Percentiles rank a stretch among this genome's conserved stretches.
Conservation (phyloP, 2,888 invertebrate species). For the Andrena haemorrhoa region DNA sequence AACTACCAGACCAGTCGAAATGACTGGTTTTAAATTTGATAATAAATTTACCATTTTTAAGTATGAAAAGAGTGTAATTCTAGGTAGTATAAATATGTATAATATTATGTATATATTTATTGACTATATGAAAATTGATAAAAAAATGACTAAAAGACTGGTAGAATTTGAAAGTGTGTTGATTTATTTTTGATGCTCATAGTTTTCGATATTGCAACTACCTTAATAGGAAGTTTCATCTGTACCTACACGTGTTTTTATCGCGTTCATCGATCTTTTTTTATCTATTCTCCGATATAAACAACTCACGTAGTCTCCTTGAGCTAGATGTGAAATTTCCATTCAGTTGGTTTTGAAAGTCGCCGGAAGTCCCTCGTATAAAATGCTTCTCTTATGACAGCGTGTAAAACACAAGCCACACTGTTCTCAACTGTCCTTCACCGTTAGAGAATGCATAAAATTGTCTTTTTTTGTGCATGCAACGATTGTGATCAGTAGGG, state of each 20-base stretch:
- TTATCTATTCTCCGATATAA: slow-evolving; percentile 16
- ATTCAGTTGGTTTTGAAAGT: slow-evolving; percentile 20
- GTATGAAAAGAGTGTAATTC: no score
- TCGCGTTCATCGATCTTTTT: not conserved
- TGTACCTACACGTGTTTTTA: not conserved
- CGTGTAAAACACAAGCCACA: slow-evolving; percentile 3
- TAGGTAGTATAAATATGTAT: no score
- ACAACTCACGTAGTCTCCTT: slow-evolving; percentile 11
- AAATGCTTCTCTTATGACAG: slow-evolving; percentile 18
- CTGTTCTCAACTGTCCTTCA: slow-evolving; percentile 22
- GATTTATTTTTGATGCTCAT: not conserved
- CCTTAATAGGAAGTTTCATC: no score
- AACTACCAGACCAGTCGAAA: no score
- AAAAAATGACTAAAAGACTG: no score
- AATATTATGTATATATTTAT: no score
- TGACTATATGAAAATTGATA: no score
- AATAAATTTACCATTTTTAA: no score
- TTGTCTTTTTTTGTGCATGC: not conserved
- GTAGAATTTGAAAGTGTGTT: not conserved
- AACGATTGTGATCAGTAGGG: not conserved
- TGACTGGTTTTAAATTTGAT: no score
- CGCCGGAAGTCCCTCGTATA: slow-evolving; percentile 22
- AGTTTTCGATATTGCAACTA: no score
- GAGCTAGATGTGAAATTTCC: slow-evolving; percentile 26
- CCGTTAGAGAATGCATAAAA: slow-evolving; percentile 15